Evolutionary conservation across 1,140 invertebrate species (phyloP).

Genomic region (Stegodyphus dumicola): DNA sequence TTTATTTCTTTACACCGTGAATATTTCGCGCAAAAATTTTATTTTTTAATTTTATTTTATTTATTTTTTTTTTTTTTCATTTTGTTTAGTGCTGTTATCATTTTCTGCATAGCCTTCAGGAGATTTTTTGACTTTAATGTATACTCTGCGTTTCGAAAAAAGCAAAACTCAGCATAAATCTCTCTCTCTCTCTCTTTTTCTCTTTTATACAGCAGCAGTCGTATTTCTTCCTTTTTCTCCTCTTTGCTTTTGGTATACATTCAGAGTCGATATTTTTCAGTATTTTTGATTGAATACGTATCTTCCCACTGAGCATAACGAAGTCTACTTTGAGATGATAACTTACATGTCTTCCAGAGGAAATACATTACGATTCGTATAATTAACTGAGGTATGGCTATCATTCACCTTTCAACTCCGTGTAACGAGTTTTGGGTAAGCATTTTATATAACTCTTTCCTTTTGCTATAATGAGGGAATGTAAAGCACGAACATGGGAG

Average conservation of each 20-base stretch:
- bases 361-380: conserved; percentile 29
- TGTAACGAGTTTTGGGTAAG: too few species aligned
- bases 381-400: not conserved
- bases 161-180: conserved; percentile 46
- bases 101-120: conserved; percentile 48
- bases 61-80: too few species aligned
- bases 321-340: not conserved
- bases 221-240: conserved; percentile 4
- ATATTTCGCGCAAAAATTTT: conserved; percentile 9
- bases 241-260: not conserved
- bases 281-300: conserved; percentile 34
- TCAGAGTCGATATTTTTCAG: conserved; percentile 25
- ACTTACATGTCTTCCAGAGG: not conserved
- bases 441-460: too few species aligned
- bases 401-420: too few species aligned
- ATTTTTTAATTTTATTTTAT: too few species aligned
- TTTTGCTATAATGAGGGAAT: too few species aligned
- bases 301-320: not conserved
- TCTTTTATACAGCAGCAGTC: not conserved
- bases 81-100: conserved; percentile 57
- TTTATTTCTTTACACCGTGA: conserved; percentile 18
- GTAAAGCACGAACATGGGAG: too few species aligned
- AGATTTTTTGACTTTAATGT: conserved; percentile 57
- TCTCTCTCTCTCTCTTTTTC: conserved; percentile 15
- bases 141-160: conserved; percentile 28